Evolutionary conservation across 2,888 invertebrate species (phyloP).

Genomic region (Creontiades dilutus): DNA sequence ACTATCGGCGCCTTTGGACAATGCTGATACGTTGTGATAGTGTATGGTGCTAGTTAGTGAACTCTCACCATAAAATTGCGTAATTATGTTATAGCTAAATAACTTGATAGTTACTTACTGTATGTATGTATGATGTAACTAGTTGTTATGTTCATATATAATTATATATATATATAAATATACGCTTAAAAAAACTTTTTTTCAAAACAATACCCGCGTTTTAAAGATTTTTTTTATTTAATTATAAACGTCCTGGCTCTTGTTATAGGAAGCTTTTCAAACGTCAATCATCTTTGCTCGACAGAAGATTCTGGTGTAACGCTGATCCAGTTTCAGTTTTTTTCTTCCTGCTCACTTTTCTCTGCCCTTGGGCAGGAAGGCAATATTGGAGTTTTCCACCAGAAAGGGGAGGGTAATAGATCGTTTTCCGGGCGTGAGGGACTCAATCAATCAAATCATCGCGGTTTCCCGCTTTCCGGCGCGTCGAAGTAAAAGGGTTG

Average conservation of each 20-base stretch:
- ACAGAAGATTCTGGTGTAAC: background rate
- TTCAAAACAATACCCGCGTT: no score
- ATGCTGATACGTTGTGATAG: no score
- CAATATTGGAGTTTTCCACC: background rate
- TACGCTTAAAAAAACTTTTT: no score
- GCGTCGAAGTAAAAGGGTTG: background rate
- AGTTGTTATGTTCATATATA: no score
- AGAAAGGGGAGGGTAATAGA: background rate
- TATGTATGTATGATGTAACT: no score
- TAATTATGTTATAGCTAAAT: no score
- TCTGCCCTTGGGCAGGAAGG: background rate
- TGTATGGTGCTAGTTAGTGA: no score
- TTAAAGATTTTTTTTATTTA: no score
- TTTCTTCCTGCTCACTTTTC: background rate
- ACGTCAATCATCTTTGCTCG: slow-evolving; percentile 5
- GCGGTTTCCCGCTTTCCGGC: slow-evolving; percentile 41
- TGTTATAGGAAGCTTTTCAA: slow-evolving; percentile 14
- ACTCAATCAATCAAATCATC: slow-evolving; percentile 60
- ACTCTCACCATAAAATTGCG: no score
- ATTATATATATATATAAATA: no score
- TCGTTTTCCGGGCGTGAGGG: slow-evolving; percentile 17
- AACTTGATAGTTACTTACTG: no score
- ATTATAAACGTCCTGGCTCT: slow-evolving; percentile 1
- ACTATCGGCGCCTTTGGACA: no score
- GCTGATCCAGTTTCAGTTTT: background rate